phyloP scores from a whole-genome alignment of 2,797 vertebrate species.

The Oryzias dopingdopingensis region DNA sequence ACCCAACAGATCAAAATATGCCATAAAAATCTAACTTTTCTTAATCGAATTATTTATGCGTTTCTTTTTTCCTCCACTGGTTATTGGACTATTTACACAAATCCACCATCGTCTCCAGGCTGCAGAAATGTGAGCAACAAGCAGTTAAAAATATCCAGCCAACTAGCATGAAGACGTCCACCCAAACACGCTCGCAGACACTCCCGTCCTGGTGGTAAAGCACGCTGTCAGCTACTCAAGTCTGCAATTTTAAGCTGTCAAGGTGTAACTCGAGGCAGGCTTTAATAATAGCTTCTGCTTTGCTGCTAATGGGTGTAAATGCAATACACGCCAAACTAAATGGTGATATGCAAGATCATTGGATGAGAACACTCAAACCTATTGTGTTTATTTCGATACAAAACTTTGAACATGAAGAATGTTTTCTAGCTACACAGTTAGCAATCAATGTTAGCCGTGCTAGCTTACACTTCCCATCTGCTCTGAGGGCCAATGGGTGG shows the following conservation, averaged over 20 bases:
- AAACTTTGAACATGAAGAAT: no score
- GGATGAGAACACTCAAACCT: no score
- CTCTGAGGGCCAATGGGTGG: conserved; percentile 22
- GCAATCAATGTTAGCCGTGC: conserved; percentile 2
- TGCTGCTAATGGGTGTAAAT: conserved; percentile 25
- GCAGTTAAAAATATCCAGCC: conserved; percentile 18
- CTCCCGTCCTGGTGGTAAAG: conserved; percentile 30
- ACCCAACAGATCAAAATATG: no score
- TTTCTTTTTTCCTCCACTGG: not conserved
- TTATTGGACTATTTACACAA: conserved; percentile 20
- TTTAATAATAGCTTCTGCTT: conserved; percentile 44
- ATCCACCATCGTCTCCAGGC: conserved; percentile 6
- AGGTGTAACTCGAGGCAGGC: conserved; percentile 51
- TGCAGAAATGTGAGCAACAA: conserved; percentile 31
- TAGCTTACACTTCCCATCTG: conserved; percentile 43
- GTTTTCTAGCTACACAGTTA: no score
- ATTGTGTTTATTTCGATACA: no score
- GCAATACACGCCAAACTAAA: no score
- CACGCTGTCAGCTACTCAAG: conserved; percentile 23
- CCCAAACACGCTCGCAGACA: conserved; percentile 6
- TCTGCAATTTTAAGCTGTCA: conserved; percentile 38
- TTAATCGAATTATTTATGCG: no score
- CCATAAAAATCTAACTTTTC: no score
- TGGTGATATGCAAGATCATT: no score
- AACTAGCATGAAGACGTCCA: not conserved